Conservation (phyloP, 2,113 vertebrate species). For the Gavia stellata region DNA sequence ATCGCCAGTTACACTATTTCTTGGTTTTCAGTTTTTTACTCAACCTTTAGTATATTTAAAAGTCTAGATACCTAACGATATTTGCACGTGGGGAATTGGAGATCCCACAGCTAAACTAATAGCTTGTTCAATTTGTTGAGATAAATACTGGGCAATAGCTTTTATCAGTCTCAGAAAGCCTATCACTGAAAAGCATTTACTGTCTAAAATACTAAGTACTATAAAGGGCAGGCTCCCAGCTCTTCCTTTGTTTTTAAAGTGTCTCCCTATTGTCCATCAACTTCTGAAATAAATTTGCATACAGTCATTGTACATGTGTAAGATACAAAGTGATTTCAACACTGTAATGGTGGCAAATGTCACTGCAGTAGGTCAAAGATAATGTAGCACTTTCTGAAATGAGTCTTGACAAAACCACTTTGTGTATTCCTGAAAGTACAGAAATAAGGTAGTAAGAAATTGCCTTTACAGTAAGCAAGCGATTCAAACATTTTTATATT, state of each 20-base stretch:
- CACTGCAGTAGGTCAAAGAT: not conserved
- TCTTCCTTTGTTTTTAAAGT: not conserved
- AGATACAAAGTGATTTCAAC: not conserved
- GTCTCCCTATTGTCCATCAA: not conserved
- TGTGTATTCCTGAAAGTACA: not conserved
- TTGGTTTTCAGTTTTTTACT: not conserved
- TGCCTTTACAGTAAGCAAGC: too few species aligned
- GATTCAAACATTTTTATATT: not conserved
- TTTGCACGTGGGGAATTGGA: not conserved
- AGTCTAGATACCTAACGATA: not conserved
- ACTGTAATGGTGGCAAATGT: not conserved
- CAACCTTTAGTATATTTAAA: not conserved
- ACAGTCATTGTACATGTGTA: not conserved
- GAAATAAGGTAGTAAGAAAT: too few species aligned
- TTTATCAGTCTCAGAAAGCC: not conserved
- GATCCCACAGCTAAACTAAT: not conserved
- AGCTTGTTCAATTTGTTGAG: not conserved
- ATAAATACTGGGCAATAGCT: not conserved
- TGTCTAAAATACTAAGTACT: not conserved
- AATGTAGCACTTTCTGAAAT: not conserved
- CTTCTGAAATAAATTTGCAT: not conserved
- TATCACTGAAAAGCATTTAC: not conserved
- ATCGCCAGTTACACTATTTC: rapidly evolving
- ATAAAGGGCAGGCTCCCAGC: not conserved
- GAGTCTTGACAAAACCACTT: not conserved